Base-by-base conservation (phyloP, 1,140 invertebrate species). In the Arion vulgaris region DNA sequence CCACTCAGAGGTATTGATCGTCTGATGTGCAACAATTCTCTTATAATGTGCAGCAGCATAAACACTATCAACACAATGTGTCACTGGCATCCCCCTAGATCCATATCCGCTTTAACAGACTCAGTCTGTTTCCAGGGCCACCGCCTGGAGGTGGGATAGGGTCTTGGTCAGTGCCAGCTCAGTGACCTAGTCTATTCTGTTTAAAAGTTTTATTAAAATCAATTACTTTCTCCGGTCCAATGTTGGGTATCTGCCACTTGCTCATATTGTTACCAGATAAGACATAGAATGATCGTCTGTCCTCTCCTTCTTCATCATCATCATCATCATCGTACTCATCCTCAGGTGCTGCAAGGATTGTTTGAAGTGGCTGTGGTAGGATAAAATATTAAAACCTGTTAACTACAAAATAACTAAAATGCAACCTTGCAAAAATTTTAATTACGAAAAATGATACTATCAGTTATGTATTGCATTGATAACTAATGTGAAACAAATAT, bases 231-330 rank as follows among this genome's bases (percentile, higher is more conserved):
- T 92, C 90, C 74, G 87, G 83, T 23, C 89, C 85, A 17, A 93
- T 92, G 9, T 91, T 87, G 39, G 90, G 89, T 80, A 95, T 91
- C 7, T 90, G 88, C 95, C 95, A 96, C 88, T 95, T 95, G 89
- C 96, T 95, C 19, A 96, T 87, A 38, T 93, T 93, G 72, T 94
- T 94, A 0, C 95, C 95, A 68, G 95, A 94, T 17, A 96, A 91
- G 69, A 96, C 94, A 86, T 94, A 94, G 66, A 96, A 93, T 75
- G 92, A 93, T 69, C 93, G 93, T 1, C 92, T 92, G 83, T 92
- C 87, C 38, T 85, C 92, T 45, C 88, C 89, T 45, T 90, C 85
- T n/a, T n/a, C n/a, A n/a, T n/a, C n/a, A 45, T 87, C 88, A 51
- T 83, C 84, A 11, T 83, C 66, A 38, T 79, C 76, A 53, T 89